Evolutionary conservation across 2,113 vertebrate genomes (phyloP), one percentile per base, ranked within the genome.

Genomic region (Nycticryphes semicollaris): DNA sequence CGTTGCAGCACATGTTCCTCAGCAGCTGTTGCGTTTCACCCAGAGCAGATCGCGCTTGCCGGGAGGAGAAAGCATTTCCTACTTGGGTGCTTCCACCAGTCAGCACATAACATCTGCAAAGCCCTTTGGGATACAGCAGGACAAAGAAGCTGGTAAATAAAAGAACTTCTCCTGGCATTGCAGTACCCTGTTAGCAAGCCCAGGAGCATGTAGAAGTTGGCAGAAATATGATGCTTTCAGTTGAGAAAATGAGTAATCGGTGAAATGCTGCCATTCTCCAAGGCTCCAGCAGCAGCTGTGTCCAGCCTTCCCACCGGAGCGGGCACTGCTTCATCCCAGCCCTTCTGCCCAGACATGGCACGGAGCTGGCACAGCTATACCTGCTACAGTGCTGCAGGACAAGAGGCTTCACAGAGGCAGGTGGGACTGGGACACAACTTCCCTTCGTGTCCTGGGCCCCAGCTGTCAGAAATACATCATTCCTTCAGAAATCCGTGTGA

Each of bases 11-110:
- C 81, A 30, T 73, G 77, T 92, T 80, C 6, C 3, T 20, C 8
- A 92, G 92, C 96, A 96, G 95, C 96, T 96, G 96, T 39, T 91
- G 81, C 59, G 3, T 87, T 74, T 96, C 94, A 95, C 41, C 73
- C 84, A 21, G 77, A 74, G 57, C 77, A 73, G 84, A 73, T 57
- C 3, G 3, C 0, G 0, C 45, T 92, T 85, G 77, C 77, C 28
- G 19, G 64, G 88, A 77, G 57, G n/a, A 94, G 89, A 31, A 95
- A 89, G 50, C 50, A 69, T 97, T 93, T 96, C 57, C 84, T 86
- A 11, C 72, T 94, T 66, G 89, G 51, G 77, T 92, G 51, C 91
- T 91, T 63, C 84, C 59, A 75, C 13, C 53, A 76, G 67, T 83
- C 50, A 69, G 77, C 60, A 18, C 37, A 1, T 14, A 79, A 87